A percentile compares a stretch with the other conserved stretches of the same genome.
These are phyloP conservation scores for Melolontha melolontha DNA, from an alignment of 2,888 invertebrate genomes.

Conservation along the genomic window DNA sequence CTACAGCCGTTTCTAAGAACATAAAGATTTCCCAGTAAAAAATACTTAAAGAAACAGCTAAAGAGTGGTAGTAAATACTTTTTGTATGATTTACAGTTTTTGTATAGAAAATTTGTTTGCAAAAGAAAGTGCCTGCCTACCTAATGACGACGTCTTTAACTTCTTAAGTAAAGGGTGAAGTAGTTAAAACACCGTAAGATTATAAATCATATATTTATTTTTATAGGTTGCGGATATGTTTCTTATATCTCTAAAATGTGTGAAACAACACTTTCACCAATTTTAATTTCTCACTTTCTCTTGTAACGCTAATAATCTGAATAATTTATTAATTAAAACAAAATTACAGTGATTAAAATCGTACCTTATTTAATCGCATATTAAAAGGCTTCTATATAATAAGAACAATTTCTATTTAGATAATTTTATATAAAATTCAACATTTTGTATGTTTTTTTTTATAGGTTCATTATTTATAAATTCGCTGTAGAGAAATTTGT, in stretches of 20 bases:
- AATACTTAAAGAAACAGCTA: constrained; percentile 5
- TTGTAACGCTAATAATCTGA: no score
- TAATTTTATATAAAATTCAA: no score
- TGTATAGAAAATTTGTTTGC: background rate
- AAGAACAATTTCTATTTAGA: no score
- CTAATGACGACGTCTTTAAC: constrained; percentile 16
- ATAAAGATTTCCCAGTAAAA: constrained; percentile 17
- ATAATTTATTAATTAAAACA: no score
- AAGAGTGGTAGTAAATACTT: constrained; percentile 15
- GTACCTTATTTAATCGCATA: no score
- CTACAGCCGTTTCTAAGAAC: constrained; percentile 25
- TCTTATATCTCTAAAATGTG: background rate
- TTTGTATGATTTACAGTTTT: constrained; percentile 2
- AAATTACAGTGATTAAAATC: no score
- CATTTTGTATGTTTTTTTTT: no score
- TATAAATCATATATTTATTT: constrained; percentile 13
- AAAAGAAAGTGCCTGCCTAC: constrained; percentile 4
- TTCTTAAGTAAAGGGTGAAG: constrained; percentile 17
- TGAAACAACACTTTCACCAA: constrained; percentile 3
- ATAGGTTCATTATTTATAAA: no score
- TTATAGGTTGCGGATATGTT: background rate
- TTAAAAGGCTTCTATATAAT: no score
- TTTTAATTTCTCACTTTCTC: no score
- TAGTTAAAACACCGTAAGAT: background rate
- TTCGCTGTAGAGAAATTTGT: no score